Base-by-base conservation (phyloP, 2,888 invertebrate species). In the Seira musarum region DNA sequence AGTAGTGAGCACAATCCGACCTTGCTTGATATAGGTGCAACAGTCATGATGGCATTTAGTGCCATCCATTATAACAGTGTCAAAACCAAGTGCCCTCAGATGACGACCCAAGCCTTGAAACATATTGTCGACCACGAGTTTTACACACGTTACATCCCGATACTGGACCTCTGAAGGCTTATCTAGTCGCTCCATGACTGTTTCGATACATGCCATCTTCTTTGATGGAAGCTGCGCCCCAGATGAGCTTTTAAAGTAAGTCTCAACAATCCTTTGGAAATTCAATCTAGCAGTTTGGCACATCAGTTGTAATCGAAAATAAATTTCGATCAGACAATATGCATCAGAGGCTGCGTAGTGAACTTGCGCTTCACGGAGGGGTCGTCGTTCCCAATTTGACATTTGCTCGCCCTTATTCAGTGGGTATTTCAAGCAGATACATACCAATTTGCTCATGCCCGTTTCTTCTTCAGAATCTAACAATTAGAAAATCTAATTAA, bases 271-370 rank as follows among this genome's bases (percentile, higher is more conserved):
- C 15, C 73, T 57, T 5, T 76, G 15, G n/a, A 83, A 17, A 6
- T 75, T 64, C n/a, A 76, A 60, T 2, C 25, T 8, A 6, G 72
- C 24, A 46, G 72, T 21, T 24, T 24, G n/a, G 1, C 61, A 91
- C 80, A 90, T 89, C 25, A 85, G 78, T 85, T 90, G 90, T 60
- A 97, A 89, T 64, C 91, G 91, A 72, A 93, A 91, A 89, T 95
- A 96, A 49, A 96, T 91, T 89, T 95, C 93, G 85, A 97, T 88
- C 77, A 98, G 90, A 87, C 96, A 96, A 90, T 92, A 93, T 0
- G 97, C 96, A 91, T 98, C 97, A 71, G 96, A 89, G 40, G 96
- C 96, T 81, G 96, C 96, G 90, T 96, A 96, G 61, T 90, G 89
- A 79, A 95, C 91, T 90, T 97, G 96, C 81, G 93, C 93, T 60